These are phyloP conservation scores for Arctopsyche grandis DNA, from an alignment of 1,140 invertebrate genomes.

Conservation along the genomic window DNA sequence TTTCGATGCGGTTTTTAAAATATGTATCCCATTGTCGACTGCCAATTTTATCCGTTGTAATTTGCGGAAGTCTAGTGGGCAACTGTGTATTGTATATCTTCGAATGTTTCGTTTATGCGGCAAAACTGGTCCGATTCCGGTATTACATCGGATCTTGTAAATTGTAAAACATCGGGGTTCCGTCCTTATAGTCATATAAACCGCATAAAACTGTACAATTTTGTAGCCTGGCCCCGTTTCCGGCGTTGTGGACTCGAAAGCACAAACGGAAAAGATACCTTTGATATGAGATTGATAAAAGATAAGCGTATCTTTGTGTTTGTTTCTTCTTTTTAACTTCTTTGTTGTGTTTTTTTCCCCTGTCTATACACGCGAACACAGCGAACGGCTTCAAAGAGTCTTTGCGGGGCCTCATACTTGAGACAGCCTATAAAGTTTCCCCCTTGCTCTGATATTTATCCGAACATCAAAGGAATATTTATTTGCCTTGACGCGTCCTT, in stretches of 20 bases:
- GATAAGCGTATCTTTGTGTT: conserved; percentile 54
- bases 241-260: conserved; percentile 26
- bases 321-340: conserved; percentile 53
- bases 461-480: conserved; percentile 50
- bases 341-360: conserved; percentile 49
- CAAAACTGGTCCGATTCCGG: too few species aligned
- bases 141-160: too few species aligned
- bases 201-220: conserved; percentile 24
- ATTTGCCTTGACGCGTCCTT: conserved; percentile 50
- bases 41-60: too few species aligned
- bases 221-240: background rate
- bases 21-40: too few species aligned
- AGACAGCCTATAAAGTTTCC: conserved; percentile 44
- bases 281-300: conserved; percentile 56
- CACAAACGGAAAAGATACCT: conserved; percentile 48
- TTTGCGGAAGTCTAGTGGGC: too few species aligned
- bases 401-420: conserved; percentile 36
- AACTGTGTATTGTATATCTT: too few species aligned
- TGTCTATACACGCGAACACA: conserved; percentile 28
- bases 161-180: background rate
- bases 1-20: too few species aligned
- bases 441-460: conserved; percentile 48
- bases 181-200: background rate
- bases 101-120: too few species aligned
- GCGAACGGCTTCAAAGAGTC: conserved; percentile 38